Evolutionary conservation across 2,797 vertebrate species (phyloP), one percentile per base, ranked within the genome.

Genomic region (Pseudochaenichthys georgianus): DNA sequence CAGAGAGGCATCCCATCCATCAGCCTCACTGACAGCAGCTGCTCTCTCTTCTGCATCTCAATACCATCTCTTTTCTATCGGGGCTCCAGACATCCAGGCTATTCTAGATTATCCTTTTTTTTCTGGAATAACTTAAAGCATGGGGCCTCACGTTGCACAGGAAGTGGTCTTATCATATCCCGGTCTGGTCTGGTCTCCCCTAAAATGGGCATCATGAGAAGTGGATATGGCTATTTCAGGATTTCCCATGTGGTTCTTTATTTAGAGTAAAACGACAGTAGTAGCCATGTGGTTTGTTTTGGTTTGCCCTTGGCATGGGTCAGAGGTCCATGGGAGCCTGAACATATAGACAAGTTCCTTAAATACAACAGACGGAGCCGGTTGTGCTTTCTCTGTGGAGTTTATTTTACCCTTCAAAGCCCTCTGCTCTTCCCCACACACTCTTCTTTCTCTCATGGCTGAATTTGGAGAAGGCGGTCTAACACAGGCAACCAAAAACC

Each of bases 301-400:
- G 90, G 86, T 89, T 91, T 88, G 77, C 77, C 75, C 67, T 77
- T 81, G 68, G 78, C 80, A 62, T 64, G 74, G 89, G 88, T 92
- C 92, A 89, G 84, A 90, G 92, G 87, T 91, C 89, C 83, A 87
- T 88, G 91, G 76, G 91, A 92, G 89, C 80, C 78, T 76, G 86
- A 82, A 86, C 83, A 88, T 58, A n/a, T 81, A 64, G 77, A 70
- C 68, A 82, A 75, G 81, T 78, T 71, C 55, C 73, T 81, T 68
- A 78, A 75, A 80, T 57, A 50, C 79, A 80, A 66, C 41, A 50
- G 69, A 70, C 52, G 10, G 58, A 59, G 64, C 51, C 9, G 42
- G 50, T 73, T 86, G 71, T 87, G 78, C 77, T 78, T 77, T 82
- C 55, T 73, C 66, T 83, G 64, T 83, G 28, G 17, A 73, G 83